These are phyloP conservation scores for Sesia bembeciformis DNA, from an alignment of 2,888 invertebrate species.

Conservation along the genomic window DNA sequence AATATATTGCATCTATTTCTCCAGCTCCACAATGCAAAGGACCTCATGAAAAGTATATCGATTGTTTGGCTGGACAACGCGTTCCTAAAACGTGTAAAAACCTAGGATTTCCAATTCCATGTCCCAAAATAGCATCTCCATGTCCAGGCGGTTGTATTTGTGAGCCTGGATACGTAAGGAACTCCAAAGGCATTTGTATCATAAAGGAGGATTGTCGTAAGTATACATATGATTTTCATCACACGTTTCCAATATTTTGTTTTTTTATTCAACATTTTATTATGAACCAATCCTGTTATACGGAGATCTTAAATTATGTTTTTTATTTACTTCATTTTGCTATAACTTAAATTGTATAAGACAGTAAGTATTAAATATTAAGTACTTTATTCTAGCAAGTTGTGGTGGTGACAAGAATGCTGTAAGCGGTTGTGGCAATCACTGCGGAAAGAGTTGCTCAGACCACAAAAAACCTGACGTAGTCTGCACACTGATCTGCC, in stretches of 20 bases:
- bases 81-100: conserved; percentile 4
- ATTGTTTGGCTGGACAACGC: conserved; percentile 4
- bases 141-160: conserved; percentile 5
- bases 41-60: conserved; percentile 3
- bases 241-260: too few species aligned
- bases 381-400: conserved; percentile 20
- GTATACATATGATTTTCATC: not conserved
- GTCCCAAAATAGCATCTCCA: conserved; percentile 2
- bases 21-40: conserved; percentile 1
- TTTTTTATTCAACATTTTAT: too few species aligned
- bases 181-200: conserved; percentile 4
- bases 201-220: conserved; percentile 4
- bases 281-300: too few species aligned
- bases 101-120: conserved; percentile 1
- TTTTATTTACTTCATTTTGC: too few species aligned
- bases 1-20: not conserved
- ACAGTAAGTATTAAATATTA: not conserved
- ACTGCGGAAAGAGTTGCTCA: conserved; percentile 43
- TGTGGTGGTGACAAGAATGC: conserved; percentile 45
- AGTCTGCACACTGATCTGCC: conserved; percentile 40
- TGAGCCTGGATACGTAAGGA: conserved; percentile 4
- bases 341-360: too few species aligned
- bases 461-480: conserved; percentile 40
- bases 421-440: conserved; percentile 45
- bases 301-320: too few species aligned